These are phyloP conservation scores for Meloe dianella DNA, from an alignment of 2,888 invertebrate genomes.

Conservation along the genomic window DNA sequence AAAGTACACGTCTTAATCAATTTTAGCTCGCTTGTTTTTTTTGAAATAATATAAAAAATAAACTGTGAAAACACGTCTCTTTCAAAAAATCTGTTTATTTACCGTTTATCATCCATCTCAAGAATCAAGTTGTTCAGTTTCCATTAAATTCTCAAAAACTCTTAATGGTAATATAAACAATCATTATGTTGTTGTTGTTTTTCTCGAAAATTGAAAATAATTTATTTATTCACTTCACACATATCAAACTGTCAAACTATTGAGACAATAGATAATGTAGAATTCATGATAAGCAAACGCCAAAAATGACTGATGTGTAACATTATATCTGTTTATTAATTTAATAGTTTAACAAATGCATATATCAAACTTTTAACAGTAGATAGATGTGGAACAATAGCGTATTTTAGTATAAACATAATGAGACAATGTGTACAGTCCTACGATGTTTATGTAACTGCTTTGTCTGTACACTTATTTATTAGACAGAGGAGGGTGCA, in stretches of 20 bases:
- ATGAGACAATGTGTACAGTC: conserved; percentile 22
- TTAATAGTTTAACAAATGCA: conserved; percentile 31
- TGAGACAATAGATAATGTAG: not conserved
- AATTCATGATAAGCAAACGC: conserved; percentile 21
- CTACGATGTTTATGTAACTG: conserved; percentile 33
- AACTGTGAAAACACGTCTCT: too few species aligned
- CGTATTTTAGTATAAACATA: conserved; percentile 14
- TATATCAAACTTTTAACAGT: conserved; percentile 36
- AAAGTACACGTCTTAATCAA: too few species aligned
- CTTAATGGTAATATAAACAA: not conserved
- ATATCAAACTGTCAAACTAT: not conserved
- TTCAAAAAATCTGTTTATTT: too few species aligned
- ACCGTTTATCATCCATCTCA: not conserved
- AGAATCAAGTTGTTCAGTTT: not conserved
- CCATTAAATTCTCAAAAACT: not conserved
- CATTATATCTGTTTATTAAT: conserved; percentile 35
- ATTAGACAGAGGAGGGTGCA: conserved; percentile 48
- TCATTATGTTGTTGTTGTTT: too few species aligned
- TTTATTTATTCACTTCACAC: not conserved
- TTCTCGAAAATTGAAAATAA: not conserved
- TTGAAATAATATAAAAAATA: too few species aligned
- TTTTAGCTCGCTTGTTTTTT: too few species aligned
- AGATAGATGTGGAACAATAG: conserved; percentile 33
- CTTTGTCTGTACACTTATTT: conserved; percentile 47
- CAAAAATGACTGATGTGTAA: conserved; percentile 28